Percentiles rank a stretch among this genome's conserved stretches.
Evolutionary conservation across 53 echinoderm and acorn worm species (phyloP).

Genomic region (Crossaster papposus): DNA sequence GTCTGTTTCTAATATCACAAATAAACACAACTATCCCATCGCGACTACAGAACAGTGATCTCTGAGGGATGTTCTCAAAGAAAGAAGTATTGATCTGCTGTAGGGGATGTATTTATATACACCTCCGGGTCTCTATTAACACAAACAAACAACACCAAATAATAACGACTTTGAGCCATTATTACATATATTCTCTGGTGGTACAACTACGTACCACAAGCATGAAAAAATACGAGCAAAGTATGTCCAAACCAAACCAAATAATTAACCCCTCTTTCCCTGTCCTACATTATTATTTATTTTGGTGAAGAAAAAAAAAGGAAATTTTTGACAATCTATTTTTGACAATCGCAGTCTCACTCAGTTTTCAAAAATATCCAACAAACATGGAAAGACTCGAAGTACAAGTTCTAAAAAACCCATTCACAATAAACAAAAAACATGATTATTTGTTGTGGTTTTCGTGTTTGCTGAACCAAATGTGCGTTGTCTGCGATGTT

Average conservation of each 20-base stretch:
- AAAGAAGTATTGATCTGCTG: too few species aligned
- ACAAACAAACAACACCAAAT: not conserved
- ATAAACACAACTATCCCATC: too few species aligned
- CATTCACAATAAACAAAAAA: not conserved
- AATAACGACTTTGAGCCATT: constrained; percentile 2
- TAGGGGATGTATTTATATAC: not conserved
- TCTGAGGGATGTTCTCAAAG: too few species aligned
- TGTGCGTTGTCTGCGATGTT: too few species aligned
- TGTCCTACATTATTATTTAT: not conserved
- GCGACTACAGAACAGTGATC: too few species aligned
- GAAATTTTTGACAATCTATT: too few species aligned
- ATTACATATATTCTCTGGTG: constrained; percentile 33
- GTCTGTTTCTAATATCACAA: too few species aligned
- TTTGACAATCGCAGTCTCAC: not conserved
- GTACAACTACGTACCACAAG: constrained; percentile 3
- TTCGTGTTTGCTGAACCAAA: too few species aligned
- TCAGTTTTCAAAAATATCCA: not conserved
- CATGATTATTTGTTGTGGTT: not conserved
- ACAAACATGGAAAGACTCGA: not conserved
- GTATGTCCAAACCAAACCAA: not conserved
- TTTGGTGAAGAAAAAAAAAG: not conserved
- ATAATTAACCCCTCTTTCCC: not conserved
- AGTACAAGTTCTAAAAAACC: not conserved
- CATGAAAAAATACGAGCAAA: not conserved
- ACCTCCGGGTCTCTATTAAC: not conserved